Conservation (phyloP, 2,113 vertebrate genomes). For the Brachyhypopomus occidentalis region DNA sequence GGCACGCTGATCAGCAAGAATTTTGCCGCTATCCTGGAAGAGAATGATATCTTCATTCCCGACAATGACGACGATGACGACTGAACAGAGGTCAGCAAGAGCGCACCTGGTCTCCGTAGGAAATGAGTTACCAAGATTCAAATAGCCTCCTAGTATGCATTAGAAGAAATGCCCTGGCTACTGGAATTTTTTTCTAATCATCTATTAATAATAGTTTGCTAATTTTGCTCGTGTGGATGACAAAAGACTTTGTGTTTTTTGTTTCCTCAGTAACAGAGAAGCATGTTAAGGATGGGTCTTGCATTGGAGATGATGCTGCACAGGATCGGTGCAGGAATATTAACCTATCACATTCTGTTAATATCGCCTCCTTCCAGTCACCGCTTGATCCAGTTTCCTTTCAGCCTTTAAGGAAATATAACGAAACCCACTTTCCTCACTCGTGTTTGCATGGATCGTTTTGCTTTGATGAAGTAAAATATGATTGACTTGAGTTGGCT, state of each 20-base stretch:
- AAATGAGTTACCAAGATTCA: neutral
- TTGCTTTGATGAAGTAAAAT: slow-evolving; percentile 28
- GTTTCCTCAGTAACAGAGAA: neutral
- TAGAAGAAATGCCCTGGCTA: neutral
- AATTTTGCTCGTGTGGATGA: neutral
- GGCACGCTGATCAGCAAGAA: slow-evolving; percentile 94
- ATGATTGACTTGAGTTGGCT: slow-evolving; percentile 14
- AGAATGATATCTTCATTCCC: slow-evolving; percentile 97
- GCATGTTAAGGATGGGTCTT: neutral
- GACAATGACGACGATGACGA: slow-evolving; percentile 94
- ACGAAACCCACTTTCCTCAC: slow-evolving; percentile 51
- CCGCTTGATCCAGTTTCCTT: slow-evolving; percentile 12
- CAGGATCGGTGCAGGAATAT: slow-evolving; percentile 4
- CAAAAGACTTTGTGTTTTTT: neutral
- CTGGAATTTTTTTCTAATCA: too few species aligned
- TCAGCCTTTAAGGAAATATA: slow-evolving; percentile 55
- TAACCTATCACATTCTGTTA: neutral
- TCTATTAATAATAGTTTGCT: too few species aligned
- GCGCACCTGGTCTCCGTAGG: slow-evolving; percentile 20
- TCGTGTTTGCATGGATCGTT: slow-evolving; percentile 65
- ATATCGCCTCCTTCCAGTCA: neutral
- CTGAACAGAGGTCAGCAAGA: slow-evolving; percentile 62
- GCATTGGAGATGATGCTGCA: neutral
- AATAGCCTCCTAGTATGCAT: neutral
- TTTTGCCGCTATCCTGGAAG: slow-evolving; percentile 92